Percentiles rank a stretch among this genome's conserved stretches.
Conservation (phyloP, 2,888 invertebrate species). For the Hypselothyrea guttata region DNA sequence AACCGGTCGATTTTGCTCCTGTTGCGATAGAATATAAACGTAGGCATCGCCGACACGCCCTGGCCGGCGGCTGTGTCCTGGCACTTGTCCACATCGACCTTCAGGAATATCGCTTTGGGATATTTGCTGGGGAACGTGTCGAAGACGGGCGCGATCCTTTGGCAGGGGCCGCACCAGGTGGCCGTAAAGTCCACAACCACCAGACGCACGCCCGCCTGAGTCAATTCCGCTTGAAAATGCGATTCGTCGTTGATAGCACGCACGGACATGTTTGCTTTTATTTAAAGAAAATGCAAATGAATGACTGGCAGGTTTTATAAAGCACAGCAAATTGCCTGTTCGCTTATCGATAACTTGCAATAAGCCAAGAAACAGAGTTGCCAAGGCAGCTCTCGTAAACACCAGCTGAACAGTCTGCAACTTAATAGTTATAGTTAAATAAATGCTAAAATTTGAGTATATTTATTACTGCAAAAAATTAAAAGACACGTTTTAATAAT, state of each 20-base stretch:
- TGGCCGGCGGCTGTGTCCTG: conserved; percentile 93
- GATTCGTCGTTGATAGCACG: conserved; percentile 83
- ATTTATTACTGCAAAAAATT: no score
- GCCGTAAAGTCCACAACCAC: conserved; percentile 98
- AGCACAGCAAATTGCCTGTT: conserved; percentile 23
- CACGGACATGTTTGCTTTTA: conserved; percentile 75
- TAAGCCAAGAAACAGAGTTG: not conserved
- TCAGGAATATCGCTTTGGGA: conserved; percentile 93
- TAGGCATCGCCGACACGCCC: conserved; percentile 98
- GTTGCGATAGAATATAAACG: conserved; percentile 97
- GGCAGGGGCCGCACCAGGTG: conserved; percentile 98
- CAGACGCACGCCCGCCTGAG: conserved; percentile 92
- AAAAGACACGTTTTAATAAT: no score
- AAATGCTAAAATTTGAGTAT: no score
- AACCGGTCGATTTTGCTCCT: conserved; percentile 92
- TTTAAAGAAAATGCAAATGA: conserved; percentile 37
- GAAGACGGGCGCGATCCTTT: conserved; percentile 95
- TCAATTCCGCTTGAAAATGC: conserved; percentile 92
- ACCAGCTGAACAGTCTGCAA: no score
- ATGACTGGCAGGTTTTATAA: conserved; percentile 54
- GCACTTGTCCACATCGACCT: conserved; percentile 95
- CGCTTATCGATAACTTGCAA: conserved; percentile 28
- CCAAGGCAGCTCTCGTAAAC: not conserved
- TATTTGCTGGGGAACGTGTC: conserved; percentile 94
- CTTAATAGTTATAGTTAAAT: no score